Base-by-base conservation (phyloP, 2,113 vertebrate genomes). In the Rutilus rutilus region DNA sequence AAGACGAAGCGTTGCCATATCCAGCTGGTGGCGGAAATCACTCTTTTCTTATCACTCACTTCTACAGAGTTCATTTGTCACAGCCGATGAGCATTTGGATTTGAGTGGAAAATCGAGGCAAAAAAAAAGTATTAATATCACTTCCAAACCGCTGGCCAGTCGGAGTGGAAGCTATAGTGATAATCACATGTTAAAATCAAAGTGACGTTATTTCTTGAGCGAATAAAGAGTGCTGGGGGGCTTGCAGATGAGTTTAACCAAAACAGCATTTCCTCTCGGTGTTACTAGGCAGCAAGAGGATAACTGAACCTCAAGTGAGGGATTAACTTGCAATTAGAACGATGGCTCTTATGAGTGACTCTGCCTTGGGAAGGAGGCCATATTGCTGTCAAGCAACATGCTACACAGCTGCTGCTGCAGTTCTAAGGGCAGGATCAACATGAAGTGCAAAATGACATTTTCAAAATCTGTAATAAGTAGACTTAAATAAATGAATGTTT, bases 311-410 rank as follows among this genome's bases (percentile, higher is more conserved):
- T 80, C 85, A 85, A 86, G 86, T 78, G 8, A 87, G 79, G 88
- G 88, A 88, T 87, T 89, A 88, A 89, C 74, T 88, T 87, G 88
- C 88, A 89, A 91, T 89, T 89, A 89, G 69, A 81, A 90, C 74
- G 87, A 91, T 87, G 75, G 87, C 87, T 89, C 80, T 87, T 86
- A 82, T 81, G 86, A 86, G 81, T 84, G 88, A 75, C 67, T 87
- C 80, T 88, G 85, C 85, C 90, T 83, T 84, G 79, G 80, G 85
- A 87, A 79, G 71, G 54, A 83, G 86, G 45, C 74, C 77, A 84
- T 67, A 88, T 69, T 84, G 76, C 88, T 85, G 88, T 85, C 87
- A 82, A 71, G 78, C 85, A 75, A 78, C 57, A 82, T 33, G 76
- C 57, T 15, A 57, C 50, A 71, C 88, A 90, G 86, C 86, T 88